A percentile compares a stretch with the other conserved stretches of the same genome.
Conservation (phyloP, 2,113 vertebrate genomes). For the Misgurnus mizolepis region DNA sequence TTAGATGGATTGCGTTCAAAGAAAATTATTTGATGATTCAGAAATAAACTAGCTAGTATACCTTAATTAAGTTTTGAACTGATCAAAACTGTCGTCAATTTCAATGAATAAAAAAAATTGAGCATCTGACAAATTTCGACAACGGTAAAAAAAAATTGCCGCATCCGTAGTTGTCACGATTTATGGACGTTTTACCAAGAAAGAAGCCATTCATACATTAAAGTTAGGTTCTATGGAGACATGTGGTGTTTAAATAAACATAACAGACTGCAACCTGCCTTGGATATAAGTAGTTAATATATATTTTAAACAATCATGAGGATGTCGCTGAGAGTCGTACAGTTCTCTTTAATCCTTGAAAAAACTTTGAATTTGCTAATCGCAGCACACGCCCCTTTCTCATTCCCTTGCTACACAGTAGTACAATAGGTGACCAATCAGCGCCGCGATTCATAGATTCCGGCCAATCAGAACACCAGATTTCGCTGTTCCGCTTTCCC, state of each 20-base stretch:
- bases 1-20: too few species aligned
- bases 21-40: too few species aligned
- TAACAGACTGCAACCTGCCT: not conserved
- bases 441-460: not conserved
- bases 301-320: not conserved
- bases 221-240: too few species aligned
- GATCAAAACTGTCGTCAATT: too few species aligned
- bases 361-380: not conserved
- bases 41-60: too few species aligned
- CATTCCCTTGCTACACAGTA: conserved; percentile 9
- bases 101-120: too few species aligned
- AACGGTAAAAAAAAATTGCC: too few species aligned
- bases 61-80: too few species aligned
- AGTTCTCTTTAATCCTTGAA: not conserved
- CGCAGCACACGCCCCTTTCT: conserved; percentile 30
- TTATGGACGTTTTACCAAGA: too few species aligned
- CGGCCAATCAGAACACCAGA: conserved; percentile 66
- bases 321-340: not conserved
- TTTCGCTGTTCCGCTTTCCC: conserved; percentile 70
- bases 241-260: not conserved
- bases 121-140: too few species aligned
- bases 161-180: too few species aligned
- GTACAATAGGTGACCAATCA: not conserved
- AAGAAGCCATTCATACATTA: too few species aligned
- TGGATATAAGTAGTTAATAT: not conserved